Evolutionary conservation across 1,140 invertebrate genomes (phyloP).

Genomic region (Platyscapa corneri): DNA sequence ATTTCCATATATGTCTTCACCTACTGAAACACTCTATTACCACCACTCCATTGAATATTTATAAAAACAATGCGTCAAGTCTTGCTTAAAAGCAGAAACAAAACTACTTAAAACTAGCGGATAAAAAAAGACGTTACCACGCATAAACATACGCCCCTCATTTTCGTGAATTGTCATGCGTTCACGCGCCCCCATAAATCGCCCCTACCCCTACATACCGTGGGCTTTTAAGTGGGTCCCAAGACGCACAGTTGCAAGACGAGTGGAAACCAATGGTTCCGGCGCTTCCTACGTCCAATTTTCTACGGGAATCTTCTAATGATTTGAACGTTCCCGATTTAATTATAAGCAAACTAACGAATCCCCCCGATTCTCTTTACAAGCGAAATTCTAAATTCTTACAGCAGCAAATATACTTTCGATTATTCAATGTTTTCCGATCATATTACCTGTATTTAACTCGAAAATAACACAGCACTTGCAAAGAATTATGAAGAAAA

Average conservation of each 20-base stretch:
- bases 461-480: too few relatives aligned
- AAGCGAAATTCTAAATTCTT: too few relatives aligned
- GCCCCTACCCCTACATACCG: not conserved
- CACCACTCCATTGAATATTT: not conserved
- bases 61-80: conserved; percentile 29
- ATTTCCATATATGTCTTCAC: too few relatives aligned
- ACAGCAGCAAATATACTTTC: too few relatives aligned
- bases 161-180: not conserved
- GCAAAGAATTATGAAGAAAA: too few relatives aligned
- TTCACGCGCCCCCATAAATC: conserved; percentile 34
- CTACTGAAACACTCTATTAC: not conserved
- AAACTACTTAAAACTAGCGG: not conserved
- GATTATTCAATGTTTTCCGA: too few relatives aligned
- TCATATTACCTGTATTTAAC: too few relatives aligned
- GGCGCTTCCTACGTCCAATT: conserved; percentile 8
- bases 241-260: not conserved
- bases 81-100: conserved; percentile 4
- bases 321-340: not conserved
- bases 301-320: not conserved
- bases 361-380: too few relatives aligned
- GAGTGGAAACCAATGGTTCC: not conserved
- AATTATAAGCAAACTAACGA: not conserved
- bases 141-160: conserved; percentile 28
- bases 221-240: conserved; percentile 11
- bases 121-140: conserved; percentile 34